phyloP scores from a whole-genome alignment of 2,888 invertebrate species.

The Elysia crispata region DNA sequence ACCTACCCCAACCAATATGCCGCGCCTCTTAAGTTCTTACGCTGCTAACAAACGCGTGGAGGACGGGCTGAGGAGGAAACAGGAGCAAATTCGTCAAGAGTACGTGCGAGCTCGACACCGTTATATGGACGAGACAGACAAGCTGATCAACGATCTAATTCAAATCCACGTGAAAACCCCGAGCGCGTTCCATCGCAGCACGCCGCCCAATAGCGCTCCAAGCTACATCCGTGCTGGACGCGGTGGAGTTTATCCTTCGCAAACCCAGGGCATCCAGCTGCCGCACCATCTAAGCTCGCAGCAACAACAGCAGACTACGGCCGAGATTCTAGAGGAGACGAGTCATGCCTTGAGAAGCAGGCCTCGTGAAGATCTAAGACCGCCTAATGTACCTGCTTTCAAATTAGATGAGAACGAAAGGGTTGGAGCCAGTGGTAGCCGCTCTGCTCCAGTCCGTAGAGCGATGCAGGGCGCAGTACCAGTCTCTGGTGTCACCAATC shows the following conservation, averaged over 20 bases:
- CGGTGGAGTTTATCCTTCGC: not conserved
- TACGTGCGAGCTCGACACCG: conserved; percentile 26
- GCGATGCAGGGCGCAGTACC: not conserved
- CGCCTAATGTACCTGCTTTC: not conserved
- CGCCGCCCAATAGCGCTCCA: not conserved
- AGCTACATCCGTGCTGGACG: not conserved
- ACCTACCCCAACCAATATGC: conserved; percentile 3
- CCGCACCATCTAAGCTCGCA: not conserved
- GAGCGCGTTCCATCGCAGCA: conserved; percentile 13
- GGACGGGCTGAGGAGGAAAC: conserved; percentile 32
- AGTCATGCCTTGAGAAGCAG: not conserved
- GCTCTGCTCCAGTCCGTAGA: not conserved
- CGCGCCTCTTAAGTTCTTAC: conserved; percentile 34
- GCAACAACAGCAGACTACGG: not conserved
- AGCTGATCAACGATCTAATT: conserved; percentile 28
- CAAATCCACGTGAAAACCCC: conserved; percentile 34
- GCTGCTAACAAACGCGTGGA: conserved; percentile 36
- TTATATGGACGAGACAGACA: conserved; percentile 35
- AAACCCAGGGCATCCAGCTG: not conserved
- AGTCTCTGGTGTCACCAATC: not conserved
- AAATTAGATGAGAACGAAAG: not conserved
- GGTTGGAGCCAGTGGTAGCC: not conserved
- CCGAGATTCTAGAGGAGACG: not conserved
- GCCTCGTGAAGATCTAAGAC: not conserved
- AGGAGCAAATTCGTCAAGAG: conserved; percentile 31